Evolutionary conservation across 2,888 invertebrate species (phyloP), one percentile per base, ranked within the genome.

Genomic region (Temnothorax ravouxi): DNA sequence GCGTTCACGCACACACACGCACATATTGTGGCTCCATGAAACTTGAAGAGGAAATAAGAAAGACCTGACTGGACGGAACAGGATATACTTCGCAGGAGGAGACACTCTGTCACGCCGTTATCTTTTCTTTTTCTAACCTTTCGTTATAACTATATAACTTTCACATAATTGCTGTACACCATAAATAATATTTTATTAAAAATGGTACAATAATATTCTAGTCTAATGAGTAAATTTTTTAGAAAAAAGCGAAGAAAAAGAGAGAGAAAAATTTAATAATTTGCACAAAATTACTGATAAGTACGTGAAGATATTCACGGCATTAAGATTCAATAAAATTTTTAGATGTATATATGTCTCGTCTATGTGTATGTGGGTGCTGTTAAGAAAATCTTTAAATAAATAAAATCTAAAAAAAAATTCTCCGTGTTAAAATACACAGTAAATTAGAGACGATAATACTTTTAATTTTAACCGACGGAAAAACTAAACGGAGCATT

Each of bases 1-100:
- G 56, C 52, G 69, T 38, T 56, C 69, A 44, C 59, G 38, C 59
- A 29, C 38, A 69, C 44, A 74, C 76, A 66, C 25, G 66, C 41
- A 64, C 2, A 9, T n/a, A 74, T 52, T 62, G 25, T 2, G 29
- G 21, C 25, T 34, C 38, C 13, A 44, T 21, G 50, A 18, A 41
- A 41, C n/a, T 44, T 34, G 21, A 52, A 75, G 5, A 62, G n/a
- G 18, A 64, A 64, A n/a, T n/a, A n/a, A 11, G 6, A 11, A 75
- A 61, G n/a, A n/a, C n/a, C 29, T 8, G 8, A 3, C 3, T 44
- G 29, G 29, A 74, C 38, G 2, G 3, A 56, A 56, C 25, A 47
- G n/a, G 21, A n/a, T n/a, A 44, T 56, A 72, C 15, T n/a, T 56
- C 6, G n/a, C 15, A 61, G 29, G 2, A 52, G 21, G 38, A n/a